Evolutionary conservation across 2,888 invertebrate species (phyloP), one percentile per base, ranked within the genome.

Genomic region (Dryocosmus kuriphilus): DNA sequence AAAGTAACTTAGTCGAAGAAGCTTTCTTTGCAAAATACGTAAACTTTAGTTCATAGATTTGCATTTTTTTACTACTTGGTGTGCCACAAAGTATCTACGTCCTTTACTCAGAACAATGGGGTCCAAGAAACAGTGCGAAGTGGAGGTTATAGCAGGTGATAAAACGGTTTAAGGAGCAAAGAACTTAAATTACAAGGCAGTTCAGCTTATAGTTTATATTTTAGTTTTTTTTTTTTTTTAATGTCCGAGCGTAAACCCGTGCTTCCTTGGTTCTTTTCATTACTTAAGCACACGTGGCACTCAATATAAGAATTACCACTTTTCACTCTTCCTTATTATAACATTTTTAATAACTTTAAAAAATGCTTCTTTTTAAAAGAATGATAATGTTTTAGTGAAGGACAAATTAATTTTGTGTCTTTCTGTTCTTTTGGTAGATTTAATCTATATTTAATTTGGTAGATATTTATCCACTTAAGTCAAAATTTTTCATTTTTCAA

Each of bases 111-210:
- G 57, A 57, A 57, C 14, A 22, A 57, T 57, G 24, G 24, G 3
- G 24, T 1, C 22, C 1, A 57, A 57, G 57, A 57, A 57, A 57
- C 11, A 57, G 57, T 24, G 51, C n/a, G 51, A 51, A 71, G 51
- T 51, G n/a, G 11, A 38, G 22, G 19, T 57, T 24, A 57, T 57
- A 57, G 57, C 8, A 57, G 51, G 51, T 27, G 4, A 46, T 71
- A 71, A 71, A 71, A 71, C 30, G n/a, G 27, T 46, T 46, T 46
- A 51, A 51, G n/a, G 30, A 51, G 27, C 71, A 30, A 51, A 71
- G 19, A n/a, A 38, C 65, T 65, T 65, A 24, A 65, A 71, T 41
- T 51, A 27, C n/a, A 71, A 71, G 30, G 19, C n/a, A 71, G 71
- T 51, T n/a, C 24, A 71, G 51, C 46, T 51, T 51, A 71, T 71